A percentile compares a stretch with the other conserved stretches of the same genome.
These are phyloP conservation scores for Bambusicola thoracicus DNA, from an alignment of 2,113 vertebrate species.

Conservation along the genomic window DNA sequence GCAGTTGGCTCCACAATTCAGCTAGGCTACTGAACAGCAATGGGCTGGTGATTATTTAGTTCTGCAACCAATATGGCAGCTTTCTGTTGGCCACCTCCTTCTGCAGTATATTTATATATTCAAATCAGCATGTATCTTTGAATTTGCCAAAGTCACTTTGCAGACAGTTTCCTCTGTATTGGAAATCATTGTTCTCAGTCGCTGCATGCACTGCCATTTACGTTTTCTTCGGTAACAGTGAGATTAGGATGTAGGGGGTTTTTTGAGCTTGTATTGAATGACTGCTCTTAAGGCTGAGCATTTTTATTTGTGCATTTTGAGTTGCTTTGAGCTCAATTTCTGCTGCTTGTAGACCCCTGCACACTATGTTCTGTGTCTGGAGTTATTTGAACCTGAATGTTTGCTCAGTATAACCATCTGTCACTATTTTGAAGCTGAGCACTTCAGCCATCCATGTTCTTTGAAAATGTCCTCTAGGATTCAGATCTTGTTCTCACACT, in stretches of 20 bases:
- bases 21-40: background rate
- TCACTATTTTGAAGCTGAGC: background rate
- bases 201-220: background rate
- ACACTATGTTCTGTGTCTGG: background rate
- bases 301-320: background rate
- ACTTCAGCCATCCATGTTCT: background rate
- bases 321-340: background rate
- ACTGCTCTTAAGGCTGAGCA: background rate
- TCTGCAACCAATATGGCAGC: background rate
- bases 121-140: background rate
- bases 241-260: background rate
- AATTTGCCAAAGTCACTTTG: conserved; percentile 48
- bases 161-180: background rate
- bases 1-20: background rate
- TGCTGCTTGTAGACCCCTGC: background rate
- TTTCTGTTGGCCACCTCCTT: background rate
- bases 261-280: background rate
- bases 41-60: background rate
- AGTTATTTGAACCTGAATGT: background rate
- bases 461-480: background rate
- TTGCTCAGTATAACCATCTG: background rate
- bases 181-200: conserved; percentile 15
- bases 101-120: background rate
- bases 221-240: background rate
- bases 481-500: background rate